Conservation (phyloP, 2,113 vertebrate species). For the Cardinalis cardinalis region DNA sequence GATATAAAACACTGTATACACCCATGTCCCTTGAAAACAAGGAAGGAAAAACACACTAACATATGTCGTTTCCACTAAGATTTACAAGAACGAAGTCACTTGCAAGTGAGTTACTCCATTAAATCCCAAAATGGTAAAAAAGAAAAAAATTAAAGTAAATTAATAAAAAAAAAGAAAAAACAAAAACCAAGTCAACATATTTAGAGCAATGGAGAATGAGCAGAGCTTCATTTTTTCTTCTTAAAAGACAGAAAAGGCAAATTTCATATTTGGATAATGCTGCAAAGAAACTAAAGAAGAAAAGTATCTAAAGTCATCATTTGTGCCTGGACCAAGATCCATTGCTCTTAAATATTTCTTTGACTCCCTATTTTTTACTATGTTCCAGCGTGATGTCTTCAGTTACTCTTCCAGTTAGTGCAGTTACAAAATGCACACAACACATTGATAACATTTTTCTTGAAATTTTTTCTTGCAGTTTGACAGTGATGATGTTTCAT, state of each 20-base stretch:
- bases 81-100: not conserved
- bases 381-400: not conserved
- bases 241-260: not conserved
- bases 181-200: fast-evolving
- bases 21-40: not conserved
- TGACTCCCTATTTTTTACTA: not conserved
- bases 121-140: not conserved
- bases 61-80: not conserved
- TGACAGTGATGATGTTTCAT: not conserved
- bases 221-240: not conserved
- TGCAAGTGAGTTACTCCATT: not conserved
- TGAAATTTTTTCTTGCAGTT: not conserved
- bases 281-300: not conserved
- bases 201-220: not conserved
- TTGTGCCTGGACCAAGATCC: not conserved
- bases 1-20: not conserved
- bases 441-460: not conserved
- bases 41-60: not conserved
- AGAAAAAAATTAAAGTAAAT: not conserved
- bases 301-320: not conserved
- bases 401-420: not conserved
- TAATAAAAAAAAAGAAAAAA: not conserved
- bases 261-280: not conserved
- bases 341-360: not conserved
- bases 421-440: not conserved